A percentile compares a stretch with the other conserved stretches of the same genome.
Conservation (phyloP, 2,888 invertebrate genomes). For the Dasysyrphus albostriatus region DNA sequence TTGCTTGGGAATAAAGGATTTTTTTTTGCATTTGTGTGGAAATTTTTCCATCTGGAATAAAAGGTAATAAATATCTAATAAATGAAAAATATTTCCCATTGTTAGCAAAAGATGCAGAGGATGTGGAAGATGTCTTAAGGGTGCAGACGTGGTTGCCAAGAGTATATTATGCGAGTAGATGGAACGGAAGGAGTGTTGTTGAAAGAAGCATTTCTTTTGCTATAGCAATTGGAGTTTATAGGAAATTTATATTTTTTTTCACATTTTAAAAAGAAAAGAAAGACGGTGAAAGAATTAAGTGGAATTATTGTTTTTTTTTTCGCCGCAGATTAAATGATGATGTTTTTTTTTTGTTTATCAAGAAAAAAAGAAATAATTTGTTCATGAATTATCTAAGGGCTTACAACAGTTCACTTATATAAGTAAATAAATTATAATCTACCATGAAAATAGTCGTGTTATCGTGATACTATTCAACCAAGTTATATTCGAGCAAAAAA, state of each 20-base stretch:
- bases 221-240: constrained; percentile 32
- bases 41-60: constrained; percentile 61
- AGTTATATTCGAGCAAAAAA: no score
- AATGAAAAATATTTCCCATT: constrained; percentile 60
- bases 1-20: constrained; percentile 3
- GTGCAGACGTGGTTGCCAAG: neutral
- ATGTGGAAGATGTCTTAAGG: constrained; percentile 10
- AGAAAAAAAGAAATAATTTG: constrained; percentile 19
- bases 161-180: neutral
- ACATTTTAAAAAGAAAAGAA: neutral
- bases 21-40: neutral
- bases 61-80: constrained; percentile 71
- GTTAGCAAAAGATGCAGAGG: constrained; percentile 20
- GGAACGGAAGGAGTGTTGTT: constrained; percentile 13
- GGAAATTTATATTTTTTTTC: constrained; percentile 22
- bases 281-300: constrained; percentile 32
- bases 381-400: no score
- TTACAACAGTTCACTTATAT: no score
- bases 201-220: constrained; percentile 53
- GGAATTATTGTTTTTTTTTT: constrained; percentile 17
- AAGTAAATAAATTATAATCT: no score
- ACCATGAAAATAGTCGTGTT: no score
- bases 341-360: constrained; percentile 2
- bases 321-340: constrained; percentile 34
- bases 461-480: no score